These are phyloP conservation scores for Pangasianodon gigas DNA, from an alignment of 2,113 vertebrate species.

Conservation along the genomic window DNA sequence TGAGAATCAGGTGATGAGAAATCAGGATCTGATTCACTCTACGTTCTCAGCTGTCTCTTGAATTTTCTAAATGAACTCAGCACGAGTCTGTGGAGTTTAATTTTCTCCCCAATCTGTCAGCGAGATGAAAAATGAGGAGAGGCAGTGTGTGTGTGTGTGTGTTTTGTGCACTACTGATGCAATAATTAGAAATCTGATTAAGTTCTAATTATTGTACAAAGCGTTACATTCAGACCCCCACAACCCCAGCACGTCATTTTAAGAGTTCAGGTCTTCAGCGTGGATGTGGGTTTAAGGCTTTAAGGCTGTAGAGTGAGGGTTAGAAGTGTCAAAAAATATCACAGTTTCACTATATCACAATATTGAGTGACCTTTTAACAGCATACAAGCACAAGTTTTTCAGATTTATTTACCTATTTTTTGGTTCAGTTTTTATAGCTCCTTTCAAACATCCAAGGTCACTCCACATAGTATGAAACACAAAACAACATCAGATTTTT, in stretches of 20 bases:
- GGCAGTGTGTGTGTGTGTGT: not conserved
- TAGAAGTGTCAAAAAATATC: not conserved
- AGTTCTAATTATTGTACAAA: not conserved
- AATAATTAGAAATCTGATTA: slow-evolving; percentile 12
- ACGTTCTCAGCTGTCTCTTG: not conserved
- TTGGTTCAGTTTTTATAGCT: not conserved
- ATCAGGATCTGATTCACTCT: not conserved
- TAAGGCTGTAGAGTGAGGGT: not conserved
- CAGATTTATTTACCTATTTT: not conserved
- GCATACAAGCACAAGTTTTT: not conserved
- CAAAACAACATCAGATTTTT: not conserved
- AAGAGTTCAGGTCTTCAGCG: not conserved
- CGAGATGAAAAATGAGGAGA: not conserved
- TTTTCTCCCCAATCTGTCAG: slow-evolving; percentile 6
- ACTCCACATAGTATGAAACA: not conserved
- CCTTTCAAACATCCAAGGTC: not conserved
- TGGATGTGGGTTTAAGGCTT: not conserved
- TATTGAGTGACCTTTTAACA: not conserved
- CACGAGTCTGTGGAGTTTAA: not conserved
- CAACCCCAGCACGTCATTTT: not conserved
- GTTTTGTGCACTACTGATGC: not conserved
- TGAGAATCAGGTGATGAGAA: not conserved
- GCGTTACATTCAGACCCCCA: not conserved
- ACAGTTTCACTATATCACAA: not conserved
- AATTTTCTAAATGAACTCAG: not conserved